Percentiles rank a stretch among this genome's conserved stretches.
Evolutionary conservation across 2,113 vertebrate species (phyloP).

Genomic region (Aythya baeri): DNA sequence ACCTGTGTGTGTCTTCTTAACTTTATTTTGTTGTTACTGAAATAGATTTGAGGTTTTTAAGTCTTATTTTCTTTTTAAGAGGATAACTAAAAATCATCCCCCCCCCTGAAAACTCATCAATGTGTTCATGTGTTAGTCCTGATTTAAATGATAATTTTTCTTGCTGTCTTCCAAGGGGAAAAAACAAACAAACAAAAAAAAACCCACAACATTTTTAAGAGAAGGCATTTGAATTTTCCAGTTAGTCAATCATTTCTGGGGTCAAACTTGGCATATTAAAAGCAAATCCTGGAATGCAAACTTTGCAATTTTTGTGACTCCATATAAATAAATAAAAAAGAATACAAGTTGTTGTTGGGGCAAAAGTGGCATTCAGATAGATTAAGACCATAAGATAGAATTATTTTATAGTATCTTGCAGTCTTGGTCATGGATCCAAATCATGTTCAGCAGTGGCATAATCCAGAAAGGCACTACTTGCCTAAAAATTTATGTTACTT

Average conservation of each 20-base stretch:
- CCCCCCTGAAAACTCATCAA: neutral
- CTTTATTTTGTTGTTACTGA: neutral
- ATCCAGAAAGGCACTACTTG: neutral
- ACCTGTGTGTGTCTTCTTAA: neutral
- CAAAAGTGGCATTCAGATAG: neutral
- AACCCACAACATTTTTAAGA: neutral
- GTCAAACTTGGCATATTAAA: neutral
- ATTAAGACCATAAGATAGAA: neutral
- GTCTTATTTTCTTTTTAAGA: neutral
- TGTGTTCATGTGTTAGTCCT: neutral
- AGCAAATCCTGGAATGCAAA: neutral
- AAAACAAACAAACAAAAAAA: neutral
- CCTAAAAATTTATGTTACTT: neutral
- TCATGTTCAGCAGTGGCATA: neutral
- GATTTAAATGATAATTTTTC: neutral
- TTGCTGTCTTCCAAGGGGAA: neutral
- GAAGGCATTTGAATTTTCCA: neutral
- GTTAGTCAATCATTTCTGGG: neutral
- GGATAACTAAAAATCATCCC: neutral
- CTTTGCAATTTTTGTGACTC: neutral
- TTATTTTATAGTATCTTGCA: neutral
- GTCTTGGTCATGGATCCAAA: neutral
- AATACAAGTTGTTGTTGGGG: neutral
- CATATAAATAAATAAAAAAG: neutral
- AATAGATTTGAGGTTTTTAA: neutral